Percentiles rank a stretch among this genome's conserved stretches.
Evolutionary conservation across 2,797 vertebrate species (phyloP).

Genomic region (Tachyglossus aculeatus): DNA sequence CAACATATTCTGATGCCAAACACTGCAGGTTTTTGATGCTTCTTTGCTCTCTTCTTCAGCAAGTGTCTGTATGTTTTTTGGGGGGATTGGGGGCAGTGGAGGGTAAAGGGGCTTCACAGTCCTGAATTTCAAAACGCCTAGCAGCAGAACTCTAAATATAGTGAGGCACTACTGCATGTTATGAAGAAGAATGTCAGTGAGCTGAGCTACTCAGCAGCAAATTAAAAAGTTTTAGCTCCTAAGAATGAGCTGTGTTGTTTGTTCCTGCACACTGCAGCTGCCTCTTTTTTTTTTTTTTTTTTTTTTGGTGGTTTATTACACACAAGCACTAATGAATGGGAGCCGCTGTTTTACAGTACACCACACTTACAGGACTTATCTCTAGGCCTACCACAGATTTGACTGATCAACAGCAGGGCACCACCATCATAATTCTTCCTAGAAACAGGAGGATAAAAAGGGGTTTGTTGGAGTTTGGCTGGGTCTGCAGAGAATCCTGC

Average conservation of each 20-base stretch:
- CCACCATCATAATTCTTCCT: constrained; percentile 82
- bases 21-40: background rate
- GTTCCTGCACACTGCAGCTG: constrained; percentile 81
- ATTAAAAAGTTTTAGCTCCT: constrained; percentile 79
- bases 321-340: constrained; percentile 82
- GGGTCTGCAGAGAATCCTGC: constrained; percentile 79
- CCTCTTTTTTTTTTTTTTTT: constrained; percentile 55
- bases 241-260: constrained; percentile 85
- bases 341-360: constrained; percentile 85
- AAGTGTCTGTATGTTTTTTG: constrained; percentile 39
- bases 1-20: background rate
- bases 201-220: constrained; percentile 78
- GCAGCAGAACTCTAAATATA: constrained; percentile 57
- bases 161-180: constrained; percentile 63
- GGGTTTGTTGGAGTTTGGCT: constrained; percentile 83
- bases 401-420: constrained; percentile 81
- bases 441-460: constrained; percentile 82
- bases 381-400: constrained; percentile 80
- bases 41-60: constrained; percentile 25
- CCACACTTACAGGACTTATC: constrained; percentile 83
- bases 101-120: constrained; percentile 53
- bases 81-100: background rate
- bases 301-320: constrained; percentile 82
- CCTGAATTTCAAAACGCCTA: constrained; percentile 41
- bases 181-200: constrained; percentile 78